Evolutionary conservation across 1,140 invertebrate species (phyloP).

Genomic region (Zaprionus davidi): DNA sequence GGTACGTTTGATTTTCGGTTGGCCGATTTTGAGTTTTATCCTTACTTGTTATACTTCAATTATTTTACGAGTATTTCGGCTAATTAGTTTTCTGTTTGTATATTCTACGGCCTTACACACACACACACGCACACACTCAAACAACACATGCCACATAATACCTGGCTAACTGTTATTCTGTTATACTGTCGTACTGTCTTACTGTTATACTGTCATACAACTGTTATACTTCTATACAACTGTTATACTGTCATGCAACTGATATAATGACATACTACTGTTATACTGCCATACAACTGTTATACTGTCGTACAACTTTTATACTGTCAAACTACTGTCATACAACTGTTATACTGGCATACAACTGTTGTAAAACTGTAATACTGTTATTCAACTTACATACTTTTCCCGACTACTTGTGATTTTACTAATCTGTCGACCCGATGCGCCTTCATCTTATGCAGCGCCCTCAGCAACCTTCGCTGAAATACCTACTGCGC

Average conservation of each 20-base stretch:
- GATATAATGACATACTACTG: neutral
- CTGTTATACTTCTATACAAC: neutral
- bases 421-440: neutral
- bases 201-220: neutral
- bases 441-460: neutral
- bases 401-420: neutral
- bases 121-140: slow-evolving; percentile 11
- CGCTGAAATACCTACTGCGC: slow-evolving; percentile 55
- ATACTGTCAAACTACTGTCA: neutral
- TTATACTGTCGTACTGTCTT: neutral
- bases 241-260: slow-evolving; percentile 34
- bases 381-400: neutral
- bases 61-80: slow-evolving; percentile 57
- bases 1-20: slow-evolving; percentile 51
- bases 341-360: neutral
- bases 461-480: slow-evolving; percentile 34
- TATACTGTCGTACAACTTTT: no score
- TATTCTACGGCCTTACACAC: slow-evolving; percentile 45
- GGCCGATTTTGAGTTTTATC: slow-evolving; percentile 40
- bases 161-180: slow-evolving; percentile 7
- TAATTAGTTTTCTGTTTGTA: slow-evolving; percentile 77
- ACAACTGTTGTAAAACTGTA: no score
- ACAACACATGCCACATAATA: slow-evolving; percentile 28
- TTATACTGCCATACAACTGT: neutral
- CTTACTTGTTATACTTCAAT: slow-evolving; percentile 32